Evolutionary conservation across 1,140 invertebrate species (phyloP).

Genomic region (Achroia grisella): DNA sequence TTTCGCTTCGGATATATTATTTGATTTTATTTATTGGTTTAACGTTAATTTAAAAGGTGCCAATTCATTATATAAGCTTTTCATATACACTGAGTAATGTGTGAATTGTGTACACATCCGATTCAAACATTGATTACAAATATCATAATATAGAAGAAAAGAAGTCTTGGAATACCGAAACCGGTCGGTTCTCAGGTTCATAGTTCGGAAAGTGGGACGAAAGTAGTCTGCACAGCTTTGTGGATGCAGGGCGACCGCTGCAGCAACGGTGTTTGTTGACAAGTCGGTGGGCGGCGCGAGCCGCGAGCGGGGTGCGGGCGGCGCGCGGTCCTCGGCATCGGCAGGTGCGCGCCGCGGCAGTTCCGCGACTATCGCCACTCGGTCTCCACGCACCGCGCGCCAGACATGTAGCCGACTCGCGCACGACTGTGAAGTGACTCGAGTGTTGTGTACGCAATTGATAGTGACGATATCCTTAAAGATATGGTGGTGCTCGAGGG

Average conservation of each 20-base stretch:
- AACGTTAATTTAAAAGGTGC: no score
- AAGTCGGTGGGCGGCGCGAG: slow-evolving; percentile 49
- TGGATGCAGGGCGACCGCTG: slow-evolving; percentile 53
- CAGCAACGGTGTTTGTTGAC: slow-evolving; percentile 65
- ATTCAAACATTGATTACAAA: no score
- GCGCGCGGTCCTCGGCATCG: slow-evolving; percentile 26
- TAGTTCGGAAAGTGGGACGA: slow-evolving; percentile 43
- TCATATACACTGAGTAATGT: no score
- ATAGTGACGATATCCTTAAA: slow-evolving; percentile 27
- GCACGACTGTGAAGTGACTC: slow-evolving; percentile 36
- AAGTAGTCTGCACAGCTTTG: slow-evolving; percentile 41
- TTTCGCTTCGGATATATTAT: no score
- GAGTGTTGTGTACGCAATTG: slow-evolving; percentile 33
- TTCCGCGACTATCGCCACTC: slow-evolving; percentile 54
- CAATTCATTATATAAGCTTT: no score
- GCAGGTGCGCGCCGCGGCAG: slow-evolving; percentile 59
- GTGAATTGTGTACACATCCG: no score
- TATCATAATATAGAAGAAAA: not conserved
- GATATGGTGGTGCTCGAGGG: slow-evolving; percentile 83
- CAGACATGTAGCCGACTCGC: slow-evolving; percentile 47
- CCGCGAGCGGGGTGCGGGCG: slow-evolving; percentile 46
- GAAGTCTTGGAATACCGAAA: not conserved
- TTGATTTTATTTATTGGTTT: no score
- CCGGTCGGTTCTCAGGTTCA: slow-evolving; percentile 8
- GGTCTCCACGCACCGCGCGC: slow-evolving; percentile 35